These are phyloP conservation scores for Microtus richardsoni DNA, from an alignment of 2,113 vertebrate species.

Conservation along the genomic window DNA sequence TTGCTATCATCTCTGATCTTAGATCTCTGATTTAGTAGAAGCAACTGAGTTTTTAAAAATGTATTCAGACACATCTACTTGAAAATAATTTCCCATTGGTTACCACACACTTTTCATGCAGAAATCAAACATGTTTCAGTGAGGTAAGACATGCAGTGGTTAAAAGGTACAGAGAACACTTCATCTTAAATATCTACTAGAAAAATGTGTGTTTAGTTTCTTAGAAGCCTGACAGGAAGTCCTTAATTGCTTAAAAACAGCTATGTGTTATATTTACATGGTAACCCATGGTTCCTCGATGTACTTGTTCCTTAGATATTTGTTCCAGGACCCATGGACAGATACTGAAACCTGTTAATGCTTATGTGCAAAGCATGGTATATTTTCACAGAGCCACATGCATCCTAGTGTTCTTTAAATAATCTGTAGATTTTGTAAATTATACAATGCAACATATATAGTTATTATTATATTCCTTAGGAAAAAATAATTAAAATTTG, in stretches of 20 bases:
- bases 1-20: slow-evolving; percentile 54
- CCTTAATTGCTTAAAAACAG: slow-evolving; percentile 36
- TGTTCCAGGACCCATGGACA: neutral
- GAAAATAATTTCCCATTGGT: slow-evolving; percentile 53
- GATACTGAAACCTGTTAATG: neutral
- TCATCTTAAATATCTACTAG: slow-evolving; percentile 42
- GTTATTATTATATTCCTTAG: neutral
- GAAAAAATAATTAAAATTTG: neutral
- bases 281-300: neutral
- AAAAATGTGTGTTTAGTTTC: slow-evolving; percentile 39
- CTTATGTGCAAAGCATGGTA: neutral
- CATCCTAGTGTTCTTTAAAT: neutral
- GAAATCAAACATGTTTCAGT: slow-evolving; percentile 35
- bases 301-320: neutral
- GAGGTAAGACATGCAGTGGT: slow-evolving; percentile 31
- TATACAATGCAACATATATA: neutral
- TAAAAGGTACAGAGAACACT: slow-evolving; percentile 13
- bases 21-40: slow-evolving; percentile 4
- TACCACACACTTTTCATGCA: slow-evolving; percentile 33
- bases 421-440: neutral
- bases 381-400: neutral
- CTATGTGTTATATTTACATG: slow-evolving; percentile 28
- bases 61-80: slow-evolving; percentile 18
- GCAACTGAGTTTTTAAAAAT: slow-evolving; percentile 43
- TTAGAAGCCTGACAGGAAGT: neutral